Evolutionary conservation across 2,888 invertebrate genomes (phyloP), one percentile per base, ranked within the genome.

Genomic region (Axea sp.): DNA sequence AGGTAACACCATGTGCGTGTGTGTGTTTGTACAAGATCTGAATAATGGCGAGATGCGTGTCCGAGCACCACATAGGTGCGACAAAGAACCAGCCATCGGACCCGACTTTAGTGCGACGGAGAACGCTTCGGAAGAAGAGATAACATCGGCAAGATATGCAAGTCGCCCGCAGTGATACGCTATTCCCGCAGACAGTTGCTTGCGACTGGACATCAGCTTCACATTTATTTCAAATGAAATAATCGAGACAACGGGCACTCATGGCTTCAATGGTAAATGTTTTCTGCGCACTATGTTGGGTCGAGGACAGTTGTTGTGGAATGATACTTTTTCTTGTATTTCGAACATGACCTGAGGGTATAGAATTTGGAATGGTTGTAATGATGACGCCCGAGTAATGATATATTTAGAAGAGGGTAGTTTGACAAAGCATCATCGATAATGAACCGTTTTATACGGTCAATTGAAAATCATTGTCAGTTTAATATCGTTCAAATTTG

Each of bases 41-140:
- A 84, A 80, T 84, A 85, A 86, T 86, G 83, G 82, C 78, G 84
- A 80, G 82, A 83, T 82, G 83, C 84, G 77, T 80, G 83, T 83
- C 64, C 81, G 80, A 62, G 79, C 73, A 78, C 60, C 37, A 73
- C 73, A 75, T 75, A 78, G 76, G 77, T 76, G 77, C 75, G 49
- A 51, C 41, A n/a, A 24, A 9, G 64, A 45, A 4, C 5, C 5
- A 1, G 8, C 24, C 2, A 51, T 8, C 35, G 3, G n/a, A 8
- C 26, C 4, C 1, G 6, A 5, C 7, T 0, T 2, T 8, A 0
- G 47, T 12, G 12, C 7, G 28, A 30, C 19, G 28, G 7, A 11
- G 30, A 12, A 7, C 30, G 22, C 5, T 14, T 2, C 15, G 4
- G 43, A 43, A 33, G 55, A 47, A 47, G 65, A 78, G 82, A 80